Conservation (phyloP, 2,113 vertebrate species). For the Gymnobelideus leadbeateri region DNA sequence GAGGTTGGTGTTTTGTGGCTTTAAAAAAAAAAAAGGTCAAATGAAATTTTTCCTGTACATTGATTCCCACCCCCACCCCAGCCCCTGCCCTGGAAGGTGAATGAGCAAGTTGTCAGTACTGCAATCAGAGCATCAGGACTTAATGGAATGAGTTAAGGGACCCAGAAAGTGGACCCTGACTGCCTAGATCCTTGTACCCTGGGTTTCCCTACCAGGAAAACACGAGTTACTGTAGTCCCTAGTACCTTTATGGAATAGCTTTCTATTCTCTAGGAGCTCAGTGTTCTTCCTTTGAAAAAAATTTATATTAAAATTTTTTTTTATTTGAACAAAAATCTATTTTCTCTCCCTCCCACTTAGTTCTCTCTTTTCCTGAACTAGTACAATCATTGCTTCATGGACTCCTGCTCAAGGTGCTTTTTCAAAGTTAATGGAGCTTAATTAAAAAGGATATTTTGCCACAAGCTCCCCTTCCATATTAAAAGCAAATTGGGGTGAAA, state of each 20-base stretch:
- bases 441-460: neutral
- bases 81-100: neutral
- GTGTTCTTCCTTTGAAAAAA: neutral
- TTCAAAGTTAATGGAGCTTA: neutral
- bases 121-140: neutral
- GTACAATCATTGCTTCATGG: neutral
- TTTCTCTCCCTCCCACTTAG: neutral
- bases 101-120: slow-evolving; percentile 40
- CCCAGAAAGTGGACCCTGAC: neutral
- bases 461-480: neutral
- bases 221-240: neutral
- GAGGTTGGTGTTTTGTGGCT: neutral
- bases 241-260: neutral
- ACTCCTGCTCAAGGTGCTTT: neutral
- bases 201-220: neutral
- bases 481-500: neutral
- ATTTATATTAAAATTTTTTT: neutral
- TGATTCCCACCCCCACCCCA: neutral
- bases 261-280: neutral
- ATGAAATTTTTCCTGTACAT: slow-evolving; percentile 2
- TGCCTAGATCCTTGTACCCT: neutral
- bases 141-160: neutral
- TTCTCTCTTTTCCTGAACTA: neutral
- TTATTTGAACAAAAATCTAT: neutral
- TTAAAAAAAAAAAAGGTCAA: neutral